phyloP scores from a whole-genome alignment of 1,140 invertebrate genomes.

The Solenopsis invicta region DNA sequence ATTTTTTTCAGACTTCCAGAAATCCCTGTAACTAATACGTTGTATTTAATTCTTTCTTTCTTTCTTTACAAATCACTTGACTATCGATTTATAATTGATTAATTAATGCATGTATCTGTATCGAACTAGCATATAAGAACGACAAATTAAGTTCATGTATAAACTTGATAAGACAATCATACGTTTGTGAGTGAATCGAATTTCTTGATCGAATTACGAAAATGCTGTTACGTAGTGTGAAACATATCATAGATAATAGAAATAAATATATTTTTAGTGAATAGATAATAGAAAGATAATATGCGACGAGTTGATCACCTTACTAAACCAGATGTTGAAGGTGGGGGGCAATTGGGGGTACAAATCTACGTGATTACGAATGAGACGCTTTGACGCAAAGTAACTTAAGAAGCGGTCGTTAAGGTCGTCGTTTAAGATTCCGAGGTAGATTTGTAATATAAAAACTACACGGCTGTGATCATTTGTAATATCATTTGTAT shows the following conservation, averaged over 20 bases:
- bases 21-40: too few relatives aligned
- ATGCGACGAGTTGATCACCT: not conserved
- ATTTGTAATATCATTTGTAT: not conserved
- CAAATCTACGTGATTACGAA: not conserved
- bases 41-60: too few relatives aligned
- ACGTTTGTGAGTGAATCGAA: not conserved
- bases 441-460: not conserved
- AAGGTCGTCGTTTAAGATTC: not conserved
- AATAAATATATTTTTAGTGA: constrained; percentile 28
- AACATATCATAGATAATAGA: constrained; percentile 11
- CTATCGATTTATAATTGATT: not conserved
- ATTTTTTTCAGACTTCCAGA: not conserved
- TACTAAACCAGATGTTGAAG: constrained; percentile 38
- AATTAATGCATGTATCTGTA: not conserved
- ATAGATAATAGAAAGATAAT: not conserved
- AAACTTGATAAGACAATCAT: constrained; percentile 47
- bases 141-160: constrained; percentile 19
- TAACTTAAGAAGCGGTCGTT: too few relatives aligned
- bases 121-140: not conserved
- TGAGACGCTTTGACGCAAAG: not conserved
- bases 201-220: not conserved
- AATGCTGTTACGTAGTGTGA: not conserved
- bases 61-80: too few relatives aligned
- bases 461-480: constrained; percentile 1
- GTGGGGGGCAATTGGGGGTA: constrained; percentile 48